Evolutionary conservation across 1,140 invertebrate genomes (phyloP), one percentile per base, ranked within the genome.

Genomic region (Diabrotica undecimpunctata): DNA sequence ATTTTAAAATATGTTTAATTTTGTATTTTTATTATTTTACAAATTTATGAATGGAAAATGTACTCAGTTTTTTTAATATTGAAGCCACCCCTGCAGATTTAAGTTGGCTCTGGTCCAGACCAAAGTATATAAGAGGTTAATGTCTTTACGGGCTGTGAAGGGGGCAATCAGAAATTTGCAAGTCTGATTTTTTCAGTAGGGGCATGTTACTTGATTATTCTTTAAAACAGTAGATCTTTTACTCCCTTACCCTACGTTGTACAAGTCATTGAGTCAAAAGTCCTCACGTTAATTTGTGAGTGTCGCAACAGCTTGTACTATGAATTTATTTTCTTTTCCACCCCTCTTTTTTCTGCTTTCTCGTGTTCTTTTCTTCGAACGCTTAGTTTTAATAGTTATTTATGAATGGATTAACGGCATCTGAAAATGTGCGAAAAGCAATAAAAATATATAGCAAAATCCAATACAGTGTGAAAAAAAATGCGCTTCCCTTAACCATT

Each of bases 121-220:
- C 55, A 57, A 61, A 61, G 41, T 61, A 74, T 75, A 74, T 76
- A 75, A 75, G 74, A 76, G 71, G 74, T 75, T 78, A 78, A 78
- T 77, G 75, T 77, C 77, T 77, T 77, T 77, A 77, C 74, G 72
- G 71, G 61, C 71, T 77, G 76, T 70, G 75, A 77, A 77, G 76
- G 76, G 76, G 66, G 69, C 74, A 74, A 75, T 77, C 72, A 70
- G 62, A 77, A 76, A 78, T 78, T 78, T 78, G 77, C 77, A 78
- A 78, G 77, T 78, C 74, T 78, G 77, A 78, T 78, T 77, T 77
- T 76, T 77, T 72, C 62, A 61, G 61, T 62, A 66, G 67, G 68
- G 68, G 68, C 65, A 69, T 66, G 72, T 67, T 62, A 63, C 61
- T 67, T 76, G 75, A 78, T 78, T 78, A 78, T 77, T 76, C 75